Conservation (phyloP, 2,113 vertebrate species). For the Hylia prasina region DNA sequence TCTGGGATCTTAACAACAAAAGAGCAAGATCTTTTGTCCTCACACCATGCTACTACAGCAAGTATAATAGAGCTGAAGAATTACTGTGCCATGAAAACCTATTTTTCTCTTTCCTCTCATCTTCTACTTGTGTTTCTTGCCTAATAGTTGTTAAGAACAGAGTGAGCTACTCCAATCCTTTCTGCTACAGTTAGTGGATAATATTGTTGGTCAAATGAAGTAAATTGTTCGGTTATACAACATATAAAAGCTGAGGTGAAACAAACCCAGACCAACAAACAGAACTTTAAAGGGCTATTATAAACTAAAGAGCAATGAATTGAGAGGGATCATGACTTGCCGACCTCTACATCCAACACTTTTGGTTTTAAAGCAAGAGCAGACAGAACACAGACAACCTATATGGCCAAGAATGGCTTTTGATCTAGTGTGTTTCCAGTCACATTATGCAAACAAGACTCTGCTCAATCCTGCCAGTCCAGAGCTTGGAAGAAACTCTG, state of each 20-base stretch:
- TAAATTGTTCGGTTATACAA: background rate
- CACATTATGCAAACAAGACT: background rate
- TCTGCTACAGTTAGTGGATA: background rate
- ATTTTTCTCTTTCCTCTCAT: background rate
- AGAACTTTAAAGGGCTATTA: background rate
- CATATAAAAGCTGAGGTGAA: background rate
- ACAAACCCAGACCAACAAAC: background rate
- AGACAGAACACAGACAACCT: background rate
- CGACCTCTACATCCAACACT: background rate
- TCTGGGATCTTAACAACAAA: background rate
- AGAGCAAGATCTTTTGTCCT: background rate
- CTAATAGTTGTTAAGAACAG: background rate
- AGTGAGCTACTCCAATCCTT: background rate
- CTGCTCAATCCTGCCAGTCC: background rate
- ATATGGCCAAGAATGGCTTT: background rate
- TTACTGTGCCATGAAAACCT: background rate
- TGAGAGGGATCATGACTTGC: background rate
- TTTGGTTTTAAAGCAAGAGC: background rate
- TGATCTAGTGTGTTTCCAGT: background rate
- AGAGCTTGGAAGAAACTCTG: background rate
- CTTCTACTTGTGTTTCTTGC: background rate
- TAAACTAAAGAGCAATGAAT: background rate
- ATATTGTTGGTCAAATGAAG: background rate
- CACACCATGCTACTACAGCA: background rate
- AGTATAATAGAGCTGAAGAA: background rate